Conservation (phyloP, 2,888 invertebrate species). For the Atethmia centrago region DNA sequence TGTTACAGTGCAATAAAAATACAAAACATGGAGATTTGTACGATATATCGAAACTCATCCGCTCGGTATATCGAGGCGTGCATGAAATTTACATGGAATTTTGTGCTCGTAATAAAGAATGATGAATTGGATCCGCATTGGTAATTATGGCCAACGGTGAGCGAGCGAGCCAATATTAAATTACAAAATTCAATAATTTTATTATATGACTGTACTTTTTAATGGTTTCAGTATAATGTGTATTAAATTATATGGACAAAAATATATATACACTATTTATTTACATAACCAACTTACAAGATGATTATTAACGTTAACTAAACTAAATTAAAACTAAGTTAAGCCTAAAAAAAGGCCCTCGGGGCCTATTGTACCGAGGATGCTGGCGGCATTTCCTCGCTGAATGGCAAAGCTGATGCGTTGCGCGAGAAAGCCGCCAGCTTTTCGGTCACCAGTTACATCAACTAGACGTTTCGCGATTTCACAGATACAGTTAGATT, state of each 20-base stretch:
- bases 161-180: slow-evolving; percentile 84
- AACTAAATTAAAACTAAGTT: no score
- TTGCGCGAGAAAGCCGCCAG: no score
- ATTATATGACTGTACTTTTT: slow-evolving; percentile 77
- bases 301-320: no score
- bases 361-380: no score
- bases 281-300: no score
- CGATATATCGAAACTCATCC: slow-evolving; percentile 86
- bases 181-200: slow-evolving; percentile 88
- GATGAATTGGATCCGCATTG: slow-evolving; percentile 89
- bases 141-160: slow-evolving; percentile 88
- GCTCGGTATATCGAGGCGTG: slow-evolving; percentile 79
- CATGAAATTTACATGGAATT: slow-evolving; percentile 90
- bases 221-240: slow-evolving; percentile 37
- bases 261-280: background rate
- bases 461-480: no score
- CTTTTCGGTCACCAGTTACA: no score
- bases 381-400: no score
- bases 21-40: slow-evolving; percentile 79
- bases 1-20: slow-evolving; percentile 64
- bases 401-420: no score
- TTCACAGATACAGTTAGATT: background rate
- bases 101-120: slow-evolving; percentile 90
- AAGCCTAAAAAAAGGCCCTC: no score
- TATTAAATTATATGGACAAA: slow-evolving; percentile 29